Evolutionary conservation across 2,113 vertebrate genomes (phyloP).

Genomic region (Puntigrus tetrazona): DNA sequence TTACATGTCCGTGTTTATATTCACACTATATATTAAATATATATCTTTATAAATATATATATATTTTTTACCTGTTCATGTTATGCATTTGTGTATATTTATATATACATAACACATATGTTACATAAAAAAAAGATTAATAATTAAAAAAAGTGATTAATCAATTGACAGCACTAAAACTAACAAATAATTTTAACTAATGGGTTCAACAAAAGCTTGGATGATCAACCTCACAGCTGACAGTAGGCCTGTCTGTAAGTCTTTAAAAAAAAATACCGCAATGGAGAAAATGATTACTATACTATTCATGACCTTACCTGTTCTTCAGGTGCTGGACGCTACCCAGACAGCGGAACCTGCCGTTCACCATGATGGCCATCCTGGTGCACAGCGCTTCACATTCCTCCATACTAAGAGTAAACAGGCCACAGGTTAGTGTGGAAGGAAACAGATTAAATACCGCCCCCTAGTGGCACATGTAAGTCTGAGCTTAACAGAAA

Average conservation of each 20-base stretch:
- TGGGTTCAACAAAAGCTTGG: background rate
- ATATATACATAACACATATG: no score
- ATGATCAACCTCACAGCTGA: background rate
- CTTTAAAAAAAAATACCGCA: background rate
- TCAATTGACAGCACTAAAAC: no score
- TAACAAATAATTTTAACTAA: background rate
- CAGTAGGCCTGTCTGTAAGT: background rate
- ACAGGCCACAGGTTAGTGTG: conserved; percentile 37
- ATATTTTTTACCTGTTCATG: no score
- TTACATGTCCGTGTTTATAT: no score
- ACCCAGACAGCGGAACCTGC: conserved; percentile 92
- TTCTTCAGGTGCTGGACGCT: conserved; percentile 98
- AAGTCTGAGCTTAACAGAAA: background rate
- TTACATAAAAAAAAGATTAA: no score
- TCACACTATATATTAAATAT: no score
- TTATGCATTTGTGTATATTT: no score
- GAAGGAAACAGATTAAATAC: background rate
- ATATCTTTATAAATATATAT: no score
- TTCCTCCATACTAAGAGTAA: conserved; percentile 90
- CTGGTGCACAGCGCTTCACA: conserved; percentile 97
- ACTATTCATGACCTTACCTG: conserved; percentile 73
- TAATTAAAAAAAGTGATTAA: no score
- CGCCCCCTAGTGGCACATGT: background rate
- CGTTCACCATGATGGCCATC: conserved; percentile 99
- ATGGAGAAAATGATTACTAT: background rate